These are phyloP conservation scores for Ypsolopha scabrella DNA, from an alignment of 2,888 invertebrate species.

Conservation along the genomic window DNA sequence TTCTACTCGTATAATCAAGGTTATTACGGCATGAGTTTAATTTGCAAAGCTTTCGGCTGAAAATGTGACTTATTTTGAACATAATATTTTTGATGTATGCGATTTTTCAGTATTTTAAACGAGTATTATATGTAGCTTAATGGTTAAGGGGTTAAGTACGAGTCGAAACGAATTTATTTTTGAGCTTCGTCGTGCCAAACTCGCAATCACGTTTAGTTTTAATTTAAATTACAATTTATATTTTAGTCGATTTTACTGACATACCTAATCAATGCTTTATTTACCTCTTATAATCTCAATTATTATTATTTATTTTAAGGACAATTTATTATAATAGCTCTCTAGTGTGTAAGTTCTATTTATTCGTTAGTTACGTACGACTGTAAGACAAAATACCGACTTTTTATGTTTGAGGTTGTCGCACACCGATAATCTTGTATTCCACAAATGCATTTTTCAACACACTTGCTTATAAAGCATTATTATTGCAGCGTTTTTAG, in stretches of 20 bases:
- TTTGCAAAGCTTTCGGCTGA: too few relatives aligned
- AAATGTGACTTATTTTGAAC: too few relatives aligned
- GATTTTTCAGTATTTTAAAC: not conserved
- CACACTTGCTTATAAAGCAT: too few relatives aligned
- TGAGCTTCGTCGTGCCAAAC: constrained; percentile 37
- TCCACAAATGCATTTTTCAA: too few relatives aligned
- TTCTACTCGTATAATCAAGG: too few relatives aligned
- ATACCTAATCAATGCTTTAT: not conserved
- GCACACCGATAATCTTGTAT: too few relatives aligned
- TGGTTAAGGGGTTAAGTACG: not conserved
- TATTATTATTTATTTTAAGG: not conserved
- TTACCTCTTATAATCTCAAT: not conserved
- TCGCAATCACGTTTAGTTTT: not conserved
- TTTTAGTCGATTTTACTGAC: not conserved
- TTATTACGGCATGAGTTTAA: too few relatives aligned
- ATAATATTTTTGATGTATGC: not conserved
- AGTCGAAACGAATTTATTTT: constrained; percentile 18
- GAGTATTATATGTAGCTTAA: not conserved
- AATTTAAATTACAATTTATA: not conserved
- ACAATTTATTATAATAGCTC: not conserved
- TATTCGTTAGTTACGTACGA: not conserved
- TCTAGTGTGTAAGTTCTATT: not conserved
- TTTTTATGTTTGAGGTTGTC: too few relatives aligned
- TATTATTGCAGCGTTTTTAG: too few relatives aligned
- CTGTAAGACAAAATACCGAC: too few relatives aligned